phyloP scores from a whole-genome alignment of 2,888 invertebrate genomes.

The Drosophila neotestacea region DNA sequence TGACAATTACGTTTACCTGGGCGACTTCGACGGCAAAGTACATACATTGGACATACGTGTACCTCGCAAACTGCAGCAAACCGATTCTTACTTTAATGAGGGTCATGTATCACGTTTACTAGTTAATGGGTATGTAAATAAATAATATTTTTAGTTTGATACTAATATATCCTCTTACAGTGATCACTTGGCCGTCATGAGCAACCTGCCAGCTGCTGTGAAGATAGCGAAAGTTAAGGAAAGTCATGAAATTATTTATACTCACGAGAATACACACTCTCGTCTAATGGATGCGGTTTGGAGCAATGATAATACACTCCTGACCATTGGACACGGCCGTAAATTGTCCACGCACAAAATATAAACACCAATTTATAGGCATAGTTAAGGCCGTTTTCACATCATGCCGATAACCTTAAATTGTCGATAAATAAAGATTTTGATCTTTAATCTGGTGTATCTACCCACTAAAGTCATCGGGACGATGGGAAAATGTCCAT shows the following conservation, averaged over 20 bases:
- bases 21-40: slow-evolving; percentile 66
- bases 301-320: slow-evolving; percentile 50
- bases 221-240: slow-evolving; percentile 42
- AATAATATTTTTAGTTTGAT: not conserved
- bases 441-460: too few species aligned
- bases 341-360: slow-evolving; percentile 57
- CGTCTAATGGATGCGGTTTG: slow-evolving; percentile 64
- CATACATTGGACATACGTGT: slow-evolving; percentile 63
- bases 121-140: slow-evolving; percentile 55
- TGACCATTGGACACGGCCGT: slow-evolving; percentile 67
- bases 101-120: slow-evolving; percentile 49
- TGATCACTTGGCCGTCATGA: slow-evolving; percentile 56
- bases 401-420: too few species aligned
- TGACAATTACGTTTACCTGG: slow-evolving; percentile 59
- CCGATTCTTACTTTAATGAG: slow-evolving; percentile 45
- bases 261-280: slow-evolving; percentile 45
- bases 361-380: slow-evolving; percentile 1
- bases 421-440: too few species aligned
- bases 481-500: too few species aligned
- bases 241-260: slow-evolving; percentile 50
- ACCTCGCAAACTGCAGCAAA: slow-evolving; percentile 45
- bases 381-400: too few species aligned
- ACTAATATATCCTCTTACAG: slow-evolving; percentile 28
- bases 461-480: too few species aligned
- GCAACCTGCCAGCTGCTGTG: slow-evolving; percentile 59